A percentile compares a stretch with the other conserved stretches of the same genome.
These are phyloP conservation scores for Bothrops jararaca DNA, from an alignment of 2,113 vertebrate species.

Conservation along the genomic window DNA sequence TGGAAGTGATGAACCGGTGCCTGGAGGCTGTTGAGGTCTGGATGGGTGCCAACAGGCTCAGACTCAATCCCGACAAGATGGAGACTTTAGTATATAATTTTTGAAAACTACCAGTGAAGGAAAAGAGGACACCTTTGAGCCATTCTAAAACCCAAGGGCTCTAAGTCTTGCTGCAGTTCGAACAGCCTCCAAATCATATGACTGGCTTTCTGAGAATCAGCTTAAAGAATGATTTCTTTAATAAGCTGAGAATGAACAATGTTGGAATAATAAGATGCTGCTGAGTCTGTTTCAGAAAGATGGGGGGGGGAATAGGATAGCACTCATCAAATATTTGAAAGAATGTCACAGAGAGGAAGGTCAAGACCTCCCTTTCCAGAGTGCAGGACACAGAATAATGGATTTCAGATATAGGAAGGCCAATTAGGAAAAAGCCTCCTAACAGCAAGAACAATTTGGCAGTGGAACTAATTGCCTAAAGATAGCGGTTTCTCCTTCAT, in stretches of 20 bases:
- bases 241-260: not conserved
- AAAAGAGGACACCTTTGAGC: not conserved
- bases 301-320: accelerated
- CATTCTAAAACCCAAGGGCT: not conserved
- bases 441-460: not conserved
- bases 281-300: not conserved
- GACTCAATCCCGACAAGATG: too few species aligned
- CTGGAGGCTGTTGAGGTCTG: too few species aligned
- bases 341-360: not conserved
- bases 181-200: not conserved
- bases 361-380: not conserved
- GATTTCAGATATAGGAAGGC: not conserved
- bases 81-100: not conserved
- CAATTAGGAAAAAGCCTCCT: not conserved
- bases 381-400: not conserved
- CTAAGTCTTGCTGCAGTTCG: not conserved
- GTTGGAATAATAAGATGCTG: not conserved
- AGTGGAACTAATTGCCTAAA: not conserved
- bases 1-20: too few species aligned
- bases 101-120: not conserved
- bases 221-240: not conserved
- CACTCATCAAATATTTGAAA: not conserved
- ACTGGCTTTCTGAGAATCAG: not conserved
- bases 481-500: not conserved
- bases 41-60: too few species aligned